Evolutionary conservation across 2,113 vertebrate genomes (phyloP), one percentile per base, ranked within the genome.

Genomic region (Odobenus rosmarus): DNA sequence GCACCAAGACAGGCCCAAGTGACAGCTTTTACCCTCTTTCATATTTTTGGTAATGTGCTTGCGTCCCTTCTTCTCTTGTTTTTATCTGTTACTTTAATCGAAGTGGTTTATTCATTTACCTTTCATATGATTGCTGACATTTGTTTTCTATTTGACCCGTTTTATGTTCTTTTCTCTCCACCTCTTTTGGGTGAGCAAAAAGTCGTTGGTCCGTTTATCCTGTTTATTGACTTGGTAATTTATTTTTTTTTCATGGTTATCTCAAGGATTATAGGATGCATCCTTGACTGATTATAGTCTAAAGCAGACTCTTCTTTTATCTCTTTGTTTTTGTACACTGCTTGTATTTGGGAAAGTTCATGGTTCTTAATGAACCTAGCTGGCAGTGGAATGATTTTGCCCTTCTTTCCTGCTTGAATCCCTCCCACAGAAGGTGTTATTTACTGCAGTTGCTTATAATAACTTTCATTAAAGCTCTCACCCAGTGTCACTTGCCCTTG

Each of bases 71-170:
- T 89, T 71, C 14, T 4, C 33, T 59, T 89, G 49, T 33, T 93
- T 93, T 91, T 76, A 88, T 72, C 16, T 81, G 1, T 31, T 31
- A 59, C 89, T 81, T 67, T 95, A 53, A 72, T 57, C 51, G 49
- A 64, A 59, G 55, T 71, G 7, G 11, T 64, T 81, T 55, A 69
- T 77, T 31, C 57, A 13, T 89, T 77, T 89, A 94, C 55, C 12
- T 5, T 96, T 79, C 59, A 42, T 87, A 53, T 83, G 88, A 84
- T 92, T 84, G n/a, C 15, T 53, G 61, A 57, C 59, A 3, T 69
- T 97, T 83, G 42, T 71, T 79, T 97, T 89, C 46, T 82, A 4
- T 83, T 55, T 93, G 36, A 51, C 31, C 59, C 86, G 11, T 87
- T 79, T 57, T n/a, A 42, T 87, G 42, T 82, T 26, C 23, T 46